A percentile compares a stretch with the other conserved stretches of the same genome.
phyloP scores from a whole-genome alignment of 2,113 vertebrate species.

The Parus major region DNA sequence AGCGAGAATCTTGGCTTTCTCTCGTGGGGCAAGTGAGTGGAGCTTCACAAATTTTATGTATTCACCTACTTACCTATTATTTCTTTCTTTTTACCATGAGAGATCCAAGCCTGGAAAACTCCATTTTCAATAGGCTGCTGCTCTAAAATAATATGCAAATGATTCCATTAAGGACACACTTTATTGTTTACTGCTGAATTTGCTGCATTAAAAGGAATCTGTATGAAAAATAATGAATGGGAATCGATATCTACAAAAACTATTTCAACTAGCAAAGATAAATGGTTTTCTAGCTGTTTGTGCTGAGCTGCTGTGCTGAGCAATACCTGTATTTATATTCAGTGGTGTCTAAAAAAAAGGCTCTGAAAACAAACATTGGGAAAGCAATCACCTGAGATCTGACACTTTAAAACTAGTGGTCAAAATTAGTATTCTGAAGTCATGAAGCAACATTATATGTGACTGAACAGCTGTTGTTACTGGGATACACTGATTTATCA shows the following conservation, averaged over 20 bases:
- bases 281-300: background rate
- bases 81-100: background rate
- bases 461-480: background rate
- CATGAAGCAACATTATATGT: background rate
- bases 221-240: background rate
- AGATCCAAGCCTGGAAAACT: background rate
- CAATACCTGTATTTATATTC: background rate
- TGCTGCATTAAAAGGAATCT: background rate
- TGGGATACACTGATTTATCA: slow-evolving; percentile 29
- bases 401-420: background rate
- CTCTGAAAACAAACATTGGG: background rate
- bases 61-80: background rate
- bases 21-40: background rate
- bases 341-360: background rate
- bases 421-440: slow-evolving; percentile 29
- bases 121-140: background rate
- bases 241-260: background rate
- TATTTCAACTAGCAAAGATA: slow-evolving; percentile 10
- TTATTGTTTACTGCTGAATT: background rate
- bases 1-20: background rate
- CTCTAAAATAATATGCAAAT: background rate
- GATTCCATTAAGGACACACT: background rate
- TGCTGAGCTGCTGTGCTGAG: background rate
- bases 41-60: background rate
- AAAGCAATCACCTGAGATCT: slow-evolving; percentile 20